Base-by-base conservation (phyloP, 2,888 invertebrate species). In the Meta bourneti region DNA sequence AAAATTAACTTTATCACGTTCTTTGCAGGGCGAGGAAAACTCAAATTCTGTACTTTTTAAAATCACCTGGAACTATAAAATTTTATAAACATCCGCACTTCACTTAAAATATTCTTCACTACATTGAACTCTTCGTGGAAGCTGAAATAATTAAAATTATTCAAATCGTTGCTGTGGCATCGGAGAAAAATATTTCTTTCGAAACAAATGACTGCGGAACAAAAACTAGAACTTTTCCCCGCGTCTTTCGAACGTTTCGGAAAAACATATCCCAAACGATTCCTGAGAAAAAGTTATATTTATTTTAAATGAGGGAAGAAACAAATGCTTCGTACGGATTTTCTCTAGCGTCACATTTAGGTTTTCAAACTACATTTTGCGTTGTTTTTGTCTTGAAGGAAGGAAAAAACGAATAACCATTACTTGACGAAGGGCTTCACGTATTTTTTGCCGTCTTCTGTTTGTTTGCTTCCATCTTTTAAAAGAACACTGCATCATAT, bases 231-330 rank as follows among this genome's bases (percentile, higher is more conserved):
- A 79, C 7, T 49, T 48, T 51, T 71, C 51, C 48, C 71, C 16
- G 16, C 79, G n/a, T 9, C 8, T 69, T 80, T 69, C 48, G 61
- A 61, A 80, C 61, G 61, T 61, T 61, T 61, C 16, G 61, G 11
- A 16, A 16, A 61, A 61, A 11, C 61, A 16, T 61, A 16, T 61
- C 16, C 61, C 13, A 16, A 61, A 61, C 61, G 61, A 61, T 61
- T 61, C 61, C 16, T 11, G 61, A 72, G n/a, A 9, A 71, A 71
- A 11, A 71, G 82, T 51, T 19, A 54, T 79, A 16, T 61, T 72
- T 82, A 49, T 82, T 71, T 11, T 49, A 82, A 82, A 82, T 72
- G 71, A 71, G 71, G 49, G 19, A 71, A 82, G 49, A 71, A 82
- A 82, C 61, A 61, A 61, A 9, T 16, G 19, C 82, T 79, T 13